These are phyloP conservation scores for Notocelia uddmanniana DNA, from an alignment of 2,888 invertebrate species.

Conservation along the genomic window DNA sequence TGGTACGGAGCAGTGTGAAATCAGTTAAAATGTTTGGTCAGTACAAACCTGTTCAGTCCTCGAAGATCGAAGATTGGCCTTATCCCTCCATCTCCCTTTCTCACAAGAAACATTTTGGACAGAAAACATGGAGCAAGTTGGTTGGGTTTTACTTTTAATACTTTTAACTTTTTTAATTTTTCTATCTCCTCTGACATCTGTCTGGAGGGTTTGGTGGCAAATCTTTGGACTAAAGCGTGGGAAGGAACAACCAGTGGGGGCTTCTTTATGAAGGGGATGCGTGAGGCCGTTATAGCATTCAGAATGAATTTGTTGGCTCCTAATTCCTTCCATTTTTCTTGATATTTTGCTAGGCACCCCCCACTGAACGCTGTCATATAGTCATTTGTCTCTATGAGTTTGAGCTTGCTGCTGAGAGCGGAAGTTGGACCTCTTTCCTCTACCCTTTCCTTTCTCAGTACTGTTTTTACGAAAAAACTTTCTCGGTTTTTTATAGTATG, in stretches of 20 bases:
- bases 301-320: conserved; percentile 11
- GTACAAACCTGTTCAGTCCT: conserved; percentile 6
- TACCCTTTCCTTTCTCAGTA: conserved; percentile 6
- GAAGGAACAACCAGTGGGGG: background rate
- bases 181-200: background rate
- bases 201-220: background rate
- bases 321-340: conserved; percentile 3
- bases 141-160: background rate
- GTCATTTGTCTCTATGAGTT: conserved; percentile 2
- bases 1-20: conserved; percentile 24
- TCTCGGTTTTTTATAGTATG: background rate
- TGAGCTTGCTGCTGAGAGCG: background rate
- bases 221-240: background rate
- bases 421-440: conserved; percentile 11
- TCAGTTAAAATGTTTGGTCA: conserved; percentile 4
- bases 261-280: background rate
- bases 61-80: conserved; percentile 11
- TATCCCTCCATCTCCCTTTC: background rate
- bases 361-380: conserved; percentile 12
- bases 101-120: background rate
- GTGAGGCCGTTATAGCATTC: conserved; percentile 4
- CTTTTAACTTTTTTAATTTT: too few species aligned
- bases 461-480: background rate
- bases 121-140: background rate
- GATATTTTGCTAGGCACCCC: conserved; percentile 10